A percentile compares a stretch with the other conserved stretches of the same genome.
phyloP scores from a whole-genome alignment of 2,888 invertebrate species.

The Esperia sulphurella region DNA sequence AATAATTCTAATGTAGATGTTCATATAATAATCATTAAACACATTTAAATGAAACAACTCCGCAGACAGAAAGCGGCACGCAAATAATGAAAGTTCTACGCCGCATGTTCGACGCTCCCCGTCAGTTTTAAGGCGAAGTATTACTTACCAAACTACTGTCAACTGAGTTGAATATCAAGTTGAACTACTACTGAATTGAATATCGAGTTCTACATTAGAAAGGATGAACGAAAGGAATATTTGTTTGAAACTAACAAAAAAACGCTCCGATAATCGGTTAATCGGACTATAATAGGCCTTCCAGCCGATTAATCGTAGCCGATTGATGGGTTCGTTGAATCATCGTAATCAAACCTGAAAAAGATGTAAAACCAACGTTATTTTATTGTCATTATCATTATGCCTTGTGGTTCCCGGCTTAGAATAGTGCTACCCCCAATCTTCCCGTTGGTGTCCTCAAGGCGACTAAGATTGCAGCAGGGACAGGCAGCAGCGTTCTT shows the following conservation, averaged over 20 bases:
- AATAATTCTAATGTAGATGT: background rate
- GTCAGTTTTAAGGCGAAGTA: constrained; percentile 29
- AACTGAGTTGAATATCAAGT: background rate
- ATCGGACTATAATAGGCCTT: background rate
- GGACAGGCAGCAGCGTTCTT: too few relatives aligned
- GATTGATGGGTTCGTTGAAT: too few relatives aligned
- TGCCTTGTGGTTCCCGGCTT: too few relatives aligned
- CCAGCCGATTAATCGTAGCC: too few relatives aligned
- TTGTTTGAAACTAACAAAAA: background rate
- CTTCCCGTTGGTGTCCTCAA: too few relatives aligned
- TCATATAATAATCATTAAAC: background rate
- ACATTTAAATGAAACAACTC: constrained; percentile 18
- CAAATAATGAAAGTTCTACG: constrained; percentile 52
- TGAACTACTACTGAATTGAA: background rate
- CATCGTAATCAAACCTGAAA: too few relatives aligned
- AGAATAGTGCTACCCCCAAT: too few relatives aligned
- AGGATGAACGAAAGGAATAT: background rate
- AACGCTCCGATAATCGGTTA: background rate
- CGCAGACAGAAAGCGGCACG: constrained; percentile 40
- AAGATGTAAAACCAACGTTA: too few relatives aligned
- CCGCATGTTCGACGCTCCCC: constrained; percentile 37
- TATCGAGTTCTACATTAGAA: background rate
- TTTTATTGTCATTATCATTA: too few relatives aligned
- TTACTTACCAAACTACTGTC: constrained; percentile 1
- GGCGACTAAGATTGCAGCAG: too few relatives aligned